These are phyloP conservation scores for Dromiciops gliroides DNA, from an alignment of 2,113 vertebrate species.

Conservation along the genomic window DNA sequence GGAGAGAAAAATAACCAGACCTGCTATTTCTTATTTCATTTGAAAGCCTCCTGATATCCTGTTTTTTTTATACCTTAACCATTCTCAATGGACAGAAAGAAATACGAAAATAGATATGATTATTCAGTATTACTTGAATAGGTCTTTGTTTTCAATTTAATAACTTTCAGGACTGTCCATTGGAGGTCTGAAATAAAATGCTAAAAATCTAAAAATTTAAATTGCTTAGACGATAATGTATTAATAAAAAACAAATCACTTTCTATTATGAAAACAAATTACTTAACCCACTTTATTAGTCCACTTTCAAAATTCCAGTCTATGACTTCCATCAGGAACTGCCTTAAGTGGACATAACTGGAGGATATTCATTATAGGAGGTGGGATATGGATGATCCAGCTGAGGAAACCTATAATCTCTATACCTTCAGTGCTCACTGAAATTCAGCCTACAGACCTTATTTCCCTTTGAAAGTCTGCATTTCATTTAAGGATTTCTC, in stretches of 20 bases:
- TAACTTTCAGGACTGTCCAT: not conserved
- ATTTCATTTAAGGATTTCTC: not conserved
- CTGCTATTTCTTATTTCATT: constrained; percentile 23
- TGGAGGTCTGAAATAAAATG: not conserved
- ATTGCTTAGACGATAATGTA: not conserved
- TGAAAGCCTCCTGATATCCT: constrained; percentile 37
- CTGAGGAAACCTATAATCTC: not conserved
- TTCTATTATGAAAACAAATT: not conserved
- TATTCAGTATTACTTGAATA: not conserved
- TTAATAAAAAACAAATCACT: not conserved
- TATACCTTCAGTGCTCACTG: not conserved
- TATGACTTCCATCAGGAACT: not conserved
- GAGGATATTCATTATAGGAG: not conserved
- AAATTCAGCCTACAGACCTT: not conserved
- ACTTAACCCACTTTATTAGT: not conserved
- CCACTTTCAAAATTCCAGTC: not conserved
- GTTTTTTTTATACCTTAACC: not conserved
- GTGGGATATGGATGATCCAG: not conserved
- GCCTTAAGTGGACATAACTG: not conserved
- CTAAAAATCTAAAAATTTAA: not conserved
- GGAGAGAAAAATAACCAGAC: constrained; percentile 48
- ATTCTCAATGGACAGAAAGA: not conserved
- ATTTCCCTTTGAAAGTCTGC: not conserved
- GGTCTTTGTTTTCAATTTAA: not conserved
- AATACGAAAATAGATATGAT: not conserved